phyloP scores from a whole-genome alignment of 2,888 invertebrate genomes.

The Sesia bembeciformis region DNA sequence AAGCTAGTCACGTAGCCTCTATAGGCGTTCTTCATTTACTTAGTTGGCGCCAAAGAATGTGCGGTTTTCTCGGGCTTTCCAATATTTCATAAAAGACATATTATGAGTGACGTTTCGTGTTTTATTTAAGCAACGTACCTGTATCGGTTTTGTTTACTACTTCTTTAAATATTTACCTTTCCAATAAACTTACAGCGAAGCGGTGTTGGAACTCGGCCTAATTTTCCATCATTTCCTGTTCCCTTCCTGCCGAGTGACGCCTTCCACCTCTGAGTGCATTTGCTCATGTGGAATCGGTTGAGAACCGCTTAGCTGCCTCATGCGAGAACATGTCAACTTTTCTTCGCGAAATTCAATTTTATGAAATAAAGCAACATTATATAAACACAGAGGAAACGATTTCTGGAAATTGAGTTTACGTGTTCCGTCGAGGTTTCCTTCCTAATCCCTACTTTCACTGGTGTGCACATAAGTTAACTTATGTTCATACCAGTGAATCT shows the following conservation, averaged over 20 bases:
- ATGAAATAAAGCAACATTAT: not conserved
- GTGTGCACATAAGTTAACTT: conserved; percentile 53
- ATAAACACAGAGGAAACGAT: conserved; percentile 3
- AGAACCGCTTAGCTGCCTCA: conserved; percentile 71
- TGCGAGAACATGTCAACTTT: conserved; percentile 36
- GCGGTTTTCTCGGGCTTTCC: conserved; percentile 15
- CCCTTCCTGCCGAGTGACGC: conserved; percentile 61
- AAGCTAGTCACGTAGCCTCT: conserved; percentile 31
- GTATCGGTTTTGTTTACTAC: conserved; percentile 22
- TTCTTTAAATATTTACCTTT: conserved; percentile 8
- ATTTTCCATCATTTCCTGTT: conserved; percentile 49
- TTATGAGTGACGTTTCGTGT: conserved; percentile 12
- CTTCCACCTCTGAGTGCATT: conserved; percentile 67
- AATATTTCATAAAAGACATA: conserved; percentile 11
- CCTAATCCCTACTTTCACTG: conserved; percentile 28
- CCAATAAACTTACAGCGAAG: conserved; percentile 38
- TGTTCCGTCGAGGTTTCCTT: conserved; percentile 47
- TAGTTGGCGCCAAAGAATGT: conserved; percentile 21
- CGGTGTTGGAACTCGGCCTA: conserved; percentile 56
- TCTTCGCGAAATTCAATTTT: conserved; percentile 9
- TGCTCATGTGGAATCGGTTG: conserved; percentile 61
- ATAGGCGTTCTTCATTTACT: conserved; percentile 36
- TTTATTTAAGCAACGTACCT: not conserved
- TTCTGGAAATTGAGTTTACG: conserved; percentile 20
- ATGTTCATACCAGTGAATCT: conserved; percentile 50